Evolutionary conservation across 1,140 invertebrate genomes (phyloP).

Genomic region (Temnothorax nylanderi): DNA sequence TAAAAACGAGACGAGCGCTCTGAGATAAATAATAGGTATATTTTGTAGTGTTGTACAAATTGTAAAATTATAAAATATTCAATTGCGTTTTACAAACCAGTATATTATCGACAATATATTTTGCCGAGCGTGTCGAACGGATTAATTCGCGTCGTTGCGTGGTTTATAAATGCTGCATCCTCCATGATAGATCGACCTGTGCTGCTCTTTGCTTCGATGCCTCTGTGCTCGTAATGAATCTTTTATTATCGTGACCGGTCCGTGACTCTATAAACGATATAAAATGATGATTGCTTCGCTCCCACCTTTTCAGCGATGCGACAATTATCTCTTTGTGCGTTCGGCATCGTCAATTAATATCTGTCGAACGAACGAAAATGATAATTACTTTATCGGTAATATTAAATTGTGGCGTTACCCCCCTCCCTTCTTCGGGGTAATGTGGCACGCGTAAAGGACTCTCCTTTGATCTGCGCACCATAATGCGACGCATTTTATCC

Average conservation of each 20-base stretch:
- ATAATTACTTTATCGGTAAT: slow-evolving; percentile 56
- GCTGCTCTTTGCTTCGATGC: slow-evolving; percentile 27
- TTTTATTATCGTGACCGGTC: slow-evolving; percentile 39
- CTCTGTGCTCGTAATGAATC: slow-evolving; percentile 37
- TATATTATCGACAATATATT: slow-evolving; percentile 20
- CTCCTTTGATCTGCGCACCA: slow-evolving; percentile 25
- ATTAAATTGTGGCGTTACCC: slow-evolving; percentile 33
- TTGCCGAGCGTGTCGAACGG: background rate
- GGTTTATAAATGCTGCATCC: slow-evolving; percentile 18
- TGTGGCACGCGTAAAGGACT: background rate
- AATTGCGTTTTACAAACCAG: background rate
- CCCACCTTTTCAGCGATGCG: background rate
- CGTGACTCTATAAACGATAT: slow-evolving; percentile 51
- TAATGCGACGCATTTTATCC: slow-evolving; percentile 1
- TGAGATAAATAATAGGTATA: background rate
- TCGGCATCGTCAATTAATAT: slow-evolving; percentile 57
- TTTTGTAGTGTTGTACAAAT: background rate
- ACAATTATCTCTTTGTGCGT: slow-evolving; percentile 55
- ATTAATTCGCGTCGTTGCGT: slow-evolving; percentile 27
- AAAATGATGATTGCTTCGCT: slow-evolving; percentile 39
- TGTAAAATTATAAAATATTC: background rate
- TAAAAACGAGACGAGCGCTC: background rate
- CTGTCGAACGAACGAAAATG: slow-evolving; percentile 43
- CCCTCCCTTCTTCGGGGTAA: background rate
- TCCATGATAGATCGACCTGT: slow-evolving; percentile 43